Evolutionary conservation across 2,888 invertebrate genomes (phyloP).

Genomic region (Melangyna quadrimaculata): DNA sequence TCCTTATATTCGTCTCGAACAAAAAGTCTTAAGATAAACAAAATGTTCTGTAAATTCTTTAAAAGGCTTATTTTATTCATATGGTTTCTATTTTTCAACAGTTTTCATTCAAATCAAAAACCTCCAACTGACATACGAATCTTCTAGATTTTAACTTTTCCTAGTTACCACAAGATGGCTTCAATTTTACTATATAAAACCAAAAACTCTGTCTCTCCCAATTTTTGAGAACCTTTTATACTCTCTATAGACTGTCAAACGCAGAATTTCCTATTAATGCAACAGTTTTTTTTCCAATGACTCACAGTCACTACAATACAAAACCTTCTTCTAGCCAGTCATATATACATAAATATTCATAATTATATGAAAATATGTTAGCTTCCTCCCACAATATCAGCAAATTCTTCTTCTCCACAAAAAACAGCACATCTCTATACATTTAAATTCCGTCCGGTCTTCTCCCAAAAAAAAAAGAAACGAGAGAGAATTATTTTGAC

Average conservation of each 20-base stretch:
- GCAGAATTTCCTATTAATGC: constrained; percentile 19
- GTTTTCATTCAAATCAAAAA: too few species aligned
- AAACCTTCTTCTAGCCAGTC: background rate
- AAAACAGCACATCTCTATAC: background rate
- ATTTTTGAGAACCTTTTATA: background rate
- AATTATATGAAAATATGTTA: background rate
- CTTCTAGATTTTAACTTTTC: background rate
- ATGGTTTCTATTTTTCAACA: too few species aligned
- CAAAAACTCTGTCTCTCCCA: background rate
- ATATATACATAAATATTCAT: background rate
- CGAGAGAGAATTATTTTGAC: background rate
- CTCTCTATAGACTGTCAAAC: background rate
- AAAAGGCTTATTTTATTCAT: too few species aligned
- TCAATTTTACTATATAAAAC: background rate
- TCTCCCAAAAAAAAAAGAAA: background rate
- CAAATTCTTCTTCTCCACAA: background rate
- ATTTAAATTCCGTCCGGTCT: background rate
- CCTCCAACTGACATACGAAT: background rate
- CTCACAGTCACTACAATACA: background rate
- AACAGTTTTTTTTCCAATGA: constrained; percentile 28
- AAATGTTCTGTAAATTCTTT: too few species aligned
- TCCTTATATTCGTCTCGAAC: too few species aligned
- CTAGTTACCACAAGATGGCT: constrained; percentile 41
- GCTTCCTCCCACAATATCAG: background rate
- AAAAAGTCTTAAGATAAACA: too few species aligned